phyloP scores from a whole-genome alignment of 2,797 vertebrate species.

The Helarctos malayanus region DNA sequence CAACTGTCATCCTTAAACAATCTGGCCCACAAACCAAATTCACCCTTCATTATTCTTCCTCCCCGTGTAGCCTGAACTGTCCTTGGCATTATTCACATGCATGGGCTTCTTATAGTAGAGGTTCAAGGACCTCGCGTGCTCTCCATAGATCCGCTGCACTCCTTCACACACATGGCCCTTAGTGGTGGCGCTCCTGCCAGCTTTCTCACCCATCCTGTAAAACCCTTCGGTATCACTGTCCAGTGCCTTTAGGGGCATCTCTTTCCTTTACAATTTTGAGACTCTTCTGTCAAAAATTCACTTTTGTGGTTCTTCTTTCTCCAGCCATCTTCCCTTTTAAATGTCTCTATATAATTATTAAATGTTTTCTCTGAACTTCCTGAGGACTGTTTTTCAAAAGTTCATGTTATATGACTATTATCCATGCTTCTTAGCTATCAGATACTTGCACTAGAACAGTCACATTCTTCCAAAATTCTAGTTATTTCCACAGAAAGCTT shows the following conservation, averaged over 20 bases:
- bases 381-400: neutral
- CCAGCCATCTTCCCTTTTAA: neutral
- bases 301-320: constrained; percentile 14
- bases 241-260: neutral
- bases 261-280: neutral
- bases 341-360: neutral
- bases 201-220: neutral
- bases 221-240: neutral
- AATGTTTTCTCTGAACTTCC: neutral
- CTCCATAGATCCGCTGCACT: neutral
- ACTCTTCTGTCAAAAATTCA: constrained; percentile 20
- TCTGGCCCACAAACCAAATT: neutral
- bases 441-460: neutral
- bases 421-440: neutral
- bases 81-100: neutral
- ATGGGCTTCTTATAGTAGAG: neutral
- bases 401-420: neutral
- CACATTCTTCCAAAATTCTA: neutral
- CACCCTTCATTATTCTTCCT: neutral
- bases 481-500: neutral
- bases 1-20: neutral
- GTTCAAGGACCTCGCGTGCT: neutral
- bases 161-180: neutral
- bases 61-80: neutral
- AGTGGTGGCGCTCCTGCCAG: neutral